Evolutionary conservation across 2,797 vertebrate species (phyloP).

Genomic region (Glossophaga mutica): DNA sequence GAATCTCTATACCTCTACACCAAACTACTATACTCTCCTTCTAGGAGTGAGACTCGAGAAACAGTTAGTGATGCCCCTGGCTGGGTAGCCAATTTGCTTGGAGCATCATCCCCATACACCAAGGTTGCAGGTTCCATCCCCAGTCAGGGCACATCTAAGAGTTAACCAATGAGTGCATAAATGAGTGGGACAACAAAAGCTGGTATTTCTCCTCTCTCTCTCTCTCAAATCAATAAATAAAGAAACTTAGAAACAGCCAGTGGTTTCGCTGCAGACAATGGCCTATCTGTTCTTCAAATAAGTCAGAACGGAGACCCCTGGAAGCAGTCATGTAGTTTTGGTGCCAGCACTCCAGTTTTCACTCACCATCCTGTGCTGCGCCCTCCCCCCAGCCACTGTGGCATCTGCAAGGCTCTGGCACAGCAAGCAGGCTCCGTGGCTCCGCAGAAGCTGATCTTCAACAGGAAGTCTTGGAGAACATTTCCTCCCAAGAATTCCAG

Average conservation of each 20-base stretch:
- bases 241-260: neutral
- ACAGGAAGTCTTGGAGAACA: conserved; percentile 25
- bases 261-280: neutral
- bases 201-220: no score
- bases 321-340: neutral
- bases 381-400: neutral
- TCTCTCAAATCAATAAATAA: neutral
- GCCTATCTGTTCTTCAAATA: neutral
- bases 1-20: neutral
- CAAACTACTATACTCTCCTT: neutral
- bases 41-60: neutral
- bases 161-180: neutral
- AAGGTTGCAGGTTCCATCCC: neutral
- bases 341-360: conserved; percentile 21
- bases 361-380: neutral
- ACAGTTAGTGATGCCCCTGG: neutral
- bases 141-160: neutral
- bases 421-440: neutral
- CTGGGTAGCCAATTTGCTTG: neutral
- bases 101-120: neutral
- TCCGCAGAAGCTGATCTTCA: neutral
- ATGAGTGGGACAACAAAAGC: neutral
- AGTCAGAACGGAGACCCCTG: neutral
- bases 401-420: neutral
- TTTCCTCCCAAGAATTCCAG: conserved; percentile 1